phyloP scores from a whole-genome alignment of 2,888 invertebrate genomes.

The Monopis laevigella region DNA sequence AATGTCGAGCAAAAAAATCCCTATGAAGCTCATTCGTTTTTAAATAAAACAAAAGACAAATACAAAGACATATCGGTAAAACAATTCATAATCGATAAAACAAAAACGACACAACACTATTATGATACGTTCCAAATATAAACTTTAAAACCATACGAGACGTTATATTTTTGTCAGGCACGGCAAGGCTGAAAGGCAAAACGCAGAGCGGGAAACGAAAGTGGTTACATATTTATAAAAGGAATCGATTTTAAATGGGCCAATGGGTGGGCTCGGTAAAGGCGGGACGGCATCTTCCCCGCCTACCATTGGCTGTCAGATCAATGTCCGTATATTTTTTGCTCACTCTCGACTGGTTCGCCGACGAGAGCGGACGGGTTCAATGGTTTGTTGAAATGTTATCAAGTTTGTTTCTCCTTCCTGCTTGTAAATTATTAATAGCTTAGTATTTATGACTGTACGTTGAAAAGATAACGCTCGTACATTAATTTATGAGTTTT shows the following conservation, averaged over 20 bases:
- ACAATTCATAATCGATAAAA: conserved; percentile 48
- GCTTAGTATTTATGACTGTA: conserved; percentile 16
- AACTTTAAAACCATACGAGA: conserved; percentile 19
- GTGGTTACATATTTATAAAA: conserved; percentile 67
- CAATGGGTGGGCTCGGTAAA: conserved; percentile 29
- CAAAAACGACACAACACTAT: conserved; percentile 32
- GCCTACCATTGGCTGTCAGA: conserved; percentile 37
- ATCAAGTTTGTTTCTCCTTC: conserved; percentile 5
- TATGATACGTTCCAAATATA: conserved; percentile 24
- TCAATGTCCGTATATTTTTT: conserved; percentile 50
- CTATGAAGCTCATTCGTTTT: conserved; percentile 41
- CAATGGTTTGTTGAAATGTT: conserved; percentile 2
- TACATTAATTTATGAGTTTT: neutral
- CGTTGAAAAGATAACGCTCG: neutral
- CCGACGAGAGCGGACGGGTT: conserved; percentile 28
- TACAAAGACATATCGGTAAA: conserved; percentile 63
- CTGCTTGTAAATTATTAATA: conserved; percentile 13
- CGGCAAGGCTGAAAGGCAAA: neutral
- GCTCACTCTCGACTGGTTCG: conserved; percentile 50
- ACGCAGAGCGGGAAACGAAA: conserved; percentile 30
- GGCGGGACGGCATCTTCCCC: conserved; percentile 1
- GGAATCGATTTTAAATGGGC: conserved; percentile 65
- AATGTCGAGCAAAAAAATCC: conserved; percentile 36
- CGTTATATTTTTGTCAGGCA: neutral
- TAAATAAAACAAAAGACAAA: conserved; percentile 65